Percentiles rank a stretch among this genome's conserved stretches.
Evolutionary conservation across 2,797 vertebrate genomes (phyloP).

Genomic region (Enteromius fasciolatus): DNA sequence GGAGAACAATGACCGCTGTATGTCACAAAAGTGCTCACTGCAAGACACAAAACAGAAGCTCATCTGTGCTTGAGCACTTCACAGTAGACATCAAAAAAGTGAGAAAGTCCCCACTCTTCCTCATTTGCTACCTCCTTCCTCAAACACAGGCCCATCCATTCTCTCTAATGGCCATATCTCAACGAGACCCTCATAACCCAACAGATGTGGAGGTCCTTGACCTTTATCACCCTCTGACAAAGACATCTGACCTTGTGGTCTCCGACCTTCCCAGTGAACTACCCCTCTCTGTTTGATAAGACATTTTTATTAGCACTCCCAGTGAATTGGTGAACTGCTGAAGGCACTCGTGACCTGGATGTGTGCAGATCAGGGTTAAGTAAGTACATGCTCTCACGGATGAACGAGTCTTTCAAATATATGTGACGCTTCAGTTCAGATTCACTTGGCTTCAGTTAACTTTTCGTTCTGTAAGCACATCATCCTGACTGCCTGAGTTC

Average conservation of each 20-base stretch:
- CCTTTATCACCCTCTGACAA: slow-evolving; percentile 36
- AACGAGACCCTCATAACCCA: neutral
- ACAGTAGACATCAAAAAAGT: slow-evolving; percentile 52
- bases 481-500: slow-evolving; percentile 29
- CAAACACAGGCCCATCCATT: slow-evolving; percentile 40
- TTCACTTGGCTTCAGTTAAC: slow-evolving; percentile 35
- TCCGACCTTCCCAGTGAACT: slow-evolving; percentile 39
- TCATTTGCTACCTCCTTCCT: slow-evolving; percentile 17
- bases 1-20: slow-evolving; percentile 64
- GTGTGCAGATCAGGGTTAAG: slow-evolving; percentile 46
- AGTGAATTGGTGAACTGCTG: neutral
- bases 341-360: slow-evolving; percentile 29
- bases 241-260: slow-evolving; percentile 25
- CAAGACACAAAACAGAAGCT: slow-evolving; percentile 64
- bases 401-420: slow-evolving; percentile 38
- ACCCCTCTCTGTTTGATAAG: slow-evolving; percentile 47
- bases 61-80: slow-evolving; percentile 59
- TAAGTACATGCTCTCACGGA: slow-evolving; percentile 18
- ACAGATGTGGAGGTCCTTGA: slow-evolving; percentile 53
- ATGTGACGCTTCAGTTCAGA: slow-evolving; percentile 35
- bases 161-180: slow-evolving; percentile 17
- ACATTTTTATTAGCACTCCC: slow-evolving; percentile 43
- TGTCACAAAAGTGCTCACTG: slow-evolving; percentile 54
- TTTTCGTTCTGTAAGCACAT: slow-evolving; percentile 35
- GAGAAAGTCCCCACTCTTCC: slow-evolving; percentile 21